These are phyloP conservation scores for Morelia viridis DNA, from an alignment of 2,797 vertebrate genomes.

Conservation along the genomic window DNA sequence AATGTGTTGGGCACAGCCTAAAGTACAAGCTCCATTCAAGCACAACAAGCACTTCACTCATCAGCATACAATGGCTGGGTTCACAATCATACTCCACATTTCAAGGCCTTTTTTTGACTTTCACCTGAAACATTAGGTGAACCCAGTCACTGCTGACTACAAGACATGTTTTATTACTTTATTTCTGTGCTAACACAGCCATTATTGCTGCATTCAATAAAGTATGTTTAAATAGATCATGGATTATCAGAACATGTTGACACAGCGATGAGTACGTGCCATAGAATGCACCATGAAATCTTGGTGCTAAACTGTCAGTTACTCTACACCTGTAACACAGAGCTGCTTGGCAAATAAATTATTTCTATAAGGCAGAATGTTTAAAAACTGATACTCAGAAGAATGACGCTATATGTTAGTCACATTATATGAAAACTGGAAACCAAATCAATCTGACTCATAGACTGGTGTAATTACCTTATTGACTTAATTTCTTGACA, in stretches of 20 bases:
- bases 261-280: not conserved
- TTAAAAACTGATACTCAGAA: not conserved
- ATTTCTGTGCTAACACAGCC: not conserved
- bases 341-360: not conserved
- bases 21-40: not conserved
- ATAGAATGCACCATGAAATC: not conserved
- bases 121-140: not conserved
- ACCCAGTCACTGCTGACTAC: not conserved
- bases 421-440: not conserved
- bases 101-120: not conserved
- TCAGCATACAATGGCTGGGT: not conserved
- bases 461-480: not conserved
- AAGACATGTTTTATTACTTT: not conserved
- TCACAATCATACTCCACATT: not conserved
- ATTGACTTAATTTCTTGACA: not conserved
- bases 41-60: not conserved
- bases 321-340: not conserved
- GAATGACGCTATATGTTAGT: not conserved
- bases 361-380: not conserved
- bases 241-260: not conserved
- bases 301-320: not conserved
- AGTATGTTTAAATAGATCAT: not conserved
- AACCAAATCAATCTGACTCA: not conserved
- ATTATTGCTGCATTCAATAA: not conserved
- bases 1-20: not conserved